Conservation (phyloP, 2,113 vertebrate species). For the Hippocampus mohnikei region DNA sequence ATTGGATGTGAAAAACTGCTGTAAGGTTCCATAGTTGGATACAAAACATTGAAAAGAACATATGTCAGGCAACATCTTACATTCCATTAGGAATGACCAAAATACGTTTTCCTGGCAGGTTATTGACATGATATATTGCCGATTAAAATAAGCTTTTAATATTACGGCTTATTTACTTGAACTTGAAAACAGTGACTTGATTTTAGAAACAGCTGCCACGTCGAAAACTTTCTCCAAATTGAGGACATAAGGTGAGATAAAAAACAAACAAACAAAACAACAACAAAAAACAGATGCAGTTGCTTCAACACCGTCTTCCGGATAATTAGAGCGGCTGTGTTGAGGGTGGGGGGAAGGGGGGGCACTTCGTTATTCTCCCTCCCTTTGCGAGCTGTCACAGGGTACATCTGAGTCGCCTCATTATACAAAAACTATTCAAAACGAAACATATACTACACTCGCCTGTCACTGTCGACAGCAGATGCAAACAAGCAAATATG, state of each 20-base stretch:
- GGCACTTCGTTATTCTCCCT: conserved; percentile 63
- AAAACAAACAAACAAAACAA: background rate
- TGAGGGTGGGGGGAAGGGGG: conserved; percentile 35
- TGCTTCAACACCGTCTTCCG: conserved; percentile 45
- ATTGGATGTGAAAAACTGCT: background rate
- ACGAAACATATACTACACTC: conserved; percentile 53
- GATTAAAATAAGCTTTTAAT: background rate
- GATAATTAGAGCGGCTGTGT: conserved; percentile 61
- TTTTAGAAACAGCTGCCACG: conserved; percentile 32
- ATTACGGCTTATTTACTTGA: conserved; percentile 6
- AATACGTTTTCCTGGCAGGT: background rate
- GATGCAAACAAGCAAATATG: conserved; percentile 69
- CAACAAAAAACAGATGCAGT: conserved; percentile 46
- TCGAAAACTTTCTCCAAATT: conserved; percentile 36
- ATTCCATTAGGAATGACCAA: background rate
- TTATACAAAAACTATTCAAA: conserved; percentile 68
- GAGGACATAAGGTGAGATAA: conserved; percentile 51
- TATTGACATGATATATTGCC: background rate
- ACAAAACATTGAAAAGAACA: background rate
- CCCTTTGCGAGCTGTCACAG: conserved; percentile 65
- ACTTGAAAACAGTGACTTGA: conserved; percentile 19
- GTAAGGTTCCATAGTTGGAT: background rate
- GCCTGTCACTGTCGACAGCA: conserved; percentile 63
- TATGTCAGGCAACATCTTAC: background rate
- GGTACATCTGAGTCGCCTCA: conserved; percentile 64